Conservation (phyloP, 2,888 invertebrate species). For the Zootermopsis nevadensis region DNA sequence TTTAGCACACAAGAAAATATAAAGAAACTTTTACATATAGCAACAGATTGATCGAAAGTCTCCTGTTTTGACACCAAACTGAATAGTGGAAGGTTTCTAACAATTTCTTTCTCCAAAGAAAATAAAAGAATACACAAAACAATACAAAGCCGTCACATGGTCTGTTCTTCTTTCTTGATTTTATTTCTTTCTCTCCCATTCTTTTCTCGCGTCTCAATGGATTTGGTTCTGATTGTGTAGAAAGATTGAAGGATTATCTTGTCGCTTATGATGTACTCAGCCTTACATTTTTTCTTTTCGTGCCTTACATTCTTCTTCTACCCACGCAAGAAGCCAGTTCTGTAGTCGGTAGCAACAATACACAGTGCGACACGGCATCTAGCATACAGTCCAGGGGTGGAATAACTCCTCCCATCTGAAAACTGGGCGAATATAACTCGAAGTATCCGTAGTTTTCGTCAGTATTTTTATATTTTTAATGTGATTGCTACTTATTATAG, state of each 20-base stretch:
- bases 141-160: slow-evolving; percentile 22
- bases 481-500: too few relatives aligned
- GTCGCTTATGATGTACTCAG: slow-evolving; percentile 34
- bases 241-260: slow-evolving; percentile 47
- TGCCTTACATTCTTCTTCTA: not conserved
- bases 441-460: too few relatives aligned
- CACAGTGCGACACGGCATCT: slow-evolving; percentile 12
- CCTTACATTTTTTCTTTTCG: not conserved
- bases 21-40: slow-evolving; percentile 24
- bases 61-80: slow-evolving; percentile 33
- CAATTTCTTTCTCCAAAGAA: not conserved
- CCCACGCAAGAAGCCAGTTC: not conserved
- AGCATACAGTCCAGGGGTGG: not conserved
- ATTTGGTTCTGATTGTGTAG: slow-evolving; percentile 49
- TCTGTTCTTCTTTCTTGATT: slow-evolving; percentile 4
- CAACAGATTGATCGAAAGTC: slow-evolving; percentile 30
- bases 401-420: not conserved
- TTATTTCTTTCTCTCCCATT: not conserved
- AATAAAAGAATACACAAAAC: slow-evolving; percentile 24
- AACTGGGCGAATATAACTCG: too few relatives aligned
- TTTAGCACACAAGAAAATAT: not conserved
- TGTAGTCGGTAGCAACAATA: slow-evolving; percentile 24
- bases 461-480: too few relatives aligned
- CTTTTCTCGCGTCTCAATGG: slow-evolving; percentile 34
- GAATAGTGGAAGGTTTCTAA: slow-evolving; percentile 1